Evolutionary conservation across 2,888 invertebrate genomes (phyloP).

Genomic region (Gibbula magus): DNA sequence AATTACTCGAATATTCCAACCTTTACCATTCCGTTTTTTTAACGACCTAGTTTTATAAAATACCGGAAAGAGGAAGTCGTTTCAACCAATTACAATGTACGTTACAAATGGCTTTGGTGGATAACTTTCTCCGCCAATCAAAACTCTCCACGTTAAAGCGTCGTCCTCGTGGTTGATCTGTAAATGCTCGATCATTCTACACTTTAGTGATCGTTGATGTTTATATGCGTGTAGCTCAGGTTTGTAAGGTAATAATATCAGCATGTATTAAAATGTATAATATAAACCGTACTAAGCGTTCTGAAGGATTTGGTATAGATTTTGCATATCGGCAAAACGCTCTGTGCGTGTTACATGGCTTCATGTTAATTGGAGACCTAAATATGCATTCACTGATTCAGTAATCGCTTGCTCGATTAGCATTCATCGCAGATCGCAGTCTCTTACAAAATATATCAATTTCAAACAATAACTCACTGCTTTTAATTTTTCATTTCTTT

Average conservation of each 20-base stretch:
- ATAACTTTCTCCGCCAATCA: neutral
- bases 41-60: neutral
- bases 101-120: neutral
- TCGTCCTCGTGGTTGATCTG: conserved; percentile 6
- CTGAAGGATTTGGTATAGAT: neutral
- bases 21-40: too few species aligned
- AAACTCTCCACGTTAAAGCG: conserved; percentile 25
- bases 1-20: too few species aligned
- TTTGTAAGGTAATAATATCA: neutral
- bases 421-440: too few species aligned
- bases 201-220: neutral
- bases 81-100: neutral
- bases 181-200: conserved; percentile 10
- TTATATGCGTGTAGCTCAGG: neutral
- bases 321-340: neutral
- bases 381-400: too few species aligned
- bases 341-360: too few species aligned
- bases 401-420: too few species aligned
- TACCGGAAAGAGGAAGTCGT: neutral
- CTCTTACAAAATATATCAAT: too few species aligned
- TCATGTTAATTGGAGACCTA: too few species aligned
- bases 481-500: too few species aligned
- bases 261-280: neutral
- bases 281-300: neutral
- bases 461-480: too few species aligned